phyloP scores from a whole-genome alignment of 2,113 vertebrate species.

The Perca schrenkii region DNA sequence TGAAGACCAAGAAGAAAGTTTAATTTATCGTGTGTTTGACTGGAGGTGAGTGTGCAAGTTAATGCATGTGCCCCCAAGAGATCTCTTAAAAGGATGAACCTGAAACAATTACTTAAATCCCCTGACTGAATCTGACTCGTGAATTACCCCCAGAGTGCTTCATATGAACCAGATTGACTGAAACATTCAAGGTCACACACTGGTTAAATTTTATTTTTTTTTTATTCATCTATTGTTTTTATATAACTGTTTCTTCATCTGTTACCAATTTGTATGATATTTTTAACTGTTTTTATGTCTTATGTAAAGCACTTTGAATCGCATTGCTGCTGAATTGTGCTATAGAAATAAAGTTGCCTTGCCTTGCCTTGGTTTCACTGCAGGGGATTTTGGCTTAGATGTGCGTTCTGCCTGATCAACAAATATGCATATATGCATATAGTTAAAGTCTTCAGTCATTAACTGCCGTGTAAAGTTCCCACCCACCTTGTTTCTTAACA shows the following conservation, averaged over 20 bases:
- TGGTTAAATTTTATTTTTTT: too few relatives aligned
- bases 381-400: neutral
- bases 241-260: too few relatives aligned
- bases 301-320: too few relatives aligned
- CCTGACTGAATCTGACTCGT: conserved; percentile 45
- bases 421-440: neutral
- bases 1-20: conserved; percentile 46
- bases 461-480: neutral
- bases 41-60: conserved; percentile 46
- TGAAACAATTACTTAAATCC: conserved; percentile 54
- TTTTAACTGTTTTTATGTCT: too few relatives aligned
- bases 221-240: too few relatives aligned
- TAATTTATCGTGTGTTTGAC: conserved; percentile 59
- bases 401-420: conserved; percentile 13
- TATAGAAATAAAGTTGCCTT: too few relatives aligned
- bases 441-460: neutral
- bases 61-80: conserved; percentile 57
- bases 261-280: too few relatives aligned
- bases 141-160: conserved; percentile 45
- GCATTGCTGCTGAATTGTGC: too few relatives aligned
- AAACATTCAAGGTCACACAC: neutral
- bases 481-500: conserved; percentile 1
- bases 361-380: too few relatives aligned
- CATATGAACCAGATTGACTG: conserved; percentile 28
- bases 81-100: conserved; percentile 62